Evolutionary conservation across 2,113 vertebrate genomes (phyloP).

Genomic region (Chauna torquata): DNA sequence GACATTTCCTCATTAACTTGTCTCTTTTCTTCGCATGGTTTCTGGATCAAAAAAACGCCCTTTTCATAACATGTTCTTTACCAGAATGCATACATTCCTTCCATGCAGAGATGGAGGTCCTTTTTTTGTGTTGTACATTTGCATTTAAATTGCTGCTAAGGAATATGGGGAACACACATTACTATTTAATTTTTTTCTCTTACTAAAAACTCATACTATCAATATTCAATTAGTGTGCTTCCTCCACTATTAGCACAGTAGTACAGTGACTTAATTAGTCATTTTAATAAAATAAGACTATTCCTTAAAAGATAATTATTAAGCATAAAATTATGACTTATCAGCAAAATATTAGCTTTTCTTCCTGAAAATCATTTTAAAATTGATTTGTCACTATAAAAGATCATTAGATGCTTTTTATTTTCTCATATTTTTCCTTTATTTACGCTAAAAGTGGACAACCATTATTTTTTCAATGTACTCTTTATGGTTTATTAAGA

Average conservation of each 20-base stretch:
- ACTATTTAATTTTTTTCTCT: background rate
- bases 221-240: slow-evolving; percentile 45
- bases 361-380: background rate
- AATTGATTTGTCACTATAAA: slow-evolving; percentile 28
- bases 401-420: background rate
- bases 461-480: background rate
- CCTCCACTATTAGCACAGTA: slow-evolving; percentile 18
- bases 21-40: background rate
- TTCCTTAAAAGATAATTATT: slow-evolving; percentile 64
- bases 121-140: background rate
- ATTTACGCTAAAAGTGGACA: slow-evolving; percentile 10
- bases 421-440: slow-evolving; percentile 28
- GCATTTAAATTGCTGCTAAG: slow-evolving; percentile 44
- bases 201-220: slow-evolving; percentile 29
- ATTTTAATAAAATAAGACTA: slow-evolving; percentile 64
- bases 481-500: background rate
- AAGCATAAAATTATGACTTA: slow-evolving; percentile 57
- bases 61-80: background rate
- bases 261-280: slow-evolving; percentile 54
- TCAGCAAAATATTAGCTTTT: slow-evolving; percentile 54
- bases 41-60: background rate
- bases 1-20: background rate
- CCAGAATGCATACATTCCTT: background rate
- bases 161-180: background rate
- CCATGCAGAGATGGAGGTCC: background rate